Evolutionary conservation across 2,113 vertebrate genomes (phyloP), one percentile per base, ranked within the genome.

Genomic region (Odocoileus hemionus): DNA sequence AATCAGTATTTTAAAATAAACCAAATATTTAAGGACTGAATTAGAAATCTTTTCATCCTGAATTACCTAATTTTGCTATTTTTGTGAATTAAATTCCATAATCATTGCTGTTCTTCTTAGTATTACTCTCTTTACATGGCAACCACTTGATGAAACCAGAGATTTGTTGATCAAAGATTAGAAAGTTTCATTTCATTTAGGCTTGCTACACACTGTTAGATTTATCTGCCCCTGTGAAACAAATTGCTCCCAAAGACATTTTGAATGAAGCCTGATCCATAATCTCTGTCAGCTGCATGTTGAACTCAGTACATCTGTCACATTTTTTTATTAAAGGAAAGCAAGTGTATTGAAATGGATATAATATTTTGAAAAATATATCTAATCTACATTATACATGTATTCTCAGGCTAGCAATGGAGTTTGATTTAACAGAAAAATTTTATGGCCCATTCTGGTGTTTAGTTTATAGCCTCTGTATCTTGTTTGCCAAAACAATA

Each of bases 401-500:
- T 78, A 94, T 96, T 97, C 60, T 97, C 92, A 93, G 88, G 11
- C n/a, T 82, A 97, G 91, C 33, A 90, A 88, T 74, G 30, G 43
- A 79, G n/a, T 4, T 92, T 91, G 67, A 92, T 95, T 94, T 96
- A 94, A 94, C 47, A 92, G 90, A 78, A 96, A 96, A 87, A 76
- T 67, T 87, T 96, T 94, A 97, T 96, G 55, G 23, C 6, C 64
- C 50, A 86, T 97, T 95, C 95, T 98, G 93, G 64, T 88, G 45
- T 85, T 94, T 88, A 90, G 92, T 96, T 96, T 97, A 95, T 60
- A 90, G 80, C 30, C 47, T 95, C 60, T 84, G 28, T 88, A 60
- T 91, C 54, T 84, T 93, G 36, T 96, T 96, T 97, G 91, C 95
- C 92, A 98, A 95, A 97, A 94, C 74, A 79, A 95, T 97, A 97